Conservation (phyloP, 2,888 invertebrate genomes). For the Ptychoptera albimana region DNA sequence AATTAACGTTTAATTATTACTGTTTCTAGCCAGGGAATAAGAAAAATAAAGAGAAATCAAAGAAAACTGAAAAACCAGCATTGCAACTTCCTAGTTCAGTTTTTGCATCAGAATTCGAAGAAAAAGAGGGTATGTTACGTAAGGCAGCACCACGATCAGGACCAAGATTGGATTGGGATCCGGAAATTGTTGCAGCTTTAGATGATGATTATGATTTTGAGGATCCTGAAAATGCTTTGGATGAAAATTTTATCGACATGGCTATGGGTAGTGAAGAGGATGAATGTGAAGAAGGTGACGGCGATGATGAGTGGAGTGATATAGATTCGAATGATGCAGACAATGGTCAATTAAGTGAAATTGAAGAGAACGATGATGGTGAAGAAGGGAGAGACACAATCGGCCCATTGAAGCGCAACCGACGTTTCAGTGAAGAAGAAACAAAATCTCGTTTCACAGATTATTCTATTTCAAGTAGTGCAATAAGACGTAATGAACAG, state of each 20-base stretch:
- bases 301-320: constrained; percentile 21
- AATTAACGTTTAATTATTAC: too few species aligned
- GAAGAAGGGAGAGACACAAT: constrained; percentile 24
- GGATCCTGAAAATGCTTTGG: constrained; percentile 67
- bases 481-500: constrained; percentile 70
- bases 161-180: constrained; percentile 62
- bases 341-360: constrained; percentile 14
- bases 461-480: constrained; percentile 87
- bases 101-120: constrained; percentile 75
- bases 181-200: constrained; percentile 81
- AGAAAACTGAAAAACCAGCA: constrained; percentile 17
- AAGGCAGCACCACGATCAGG: constrained; percentile 31
- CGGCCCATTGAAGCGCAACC: constrained; percentile 31
- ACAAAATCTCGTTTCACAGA: constrained; percentile 79
- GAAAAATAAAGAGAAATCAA: constrained; percentile 17
- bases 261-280: constrained; percentile 34
- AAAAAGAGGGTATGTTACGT: constrained; percentile 49
- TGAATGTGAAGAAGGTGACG: constrained; percentile 16
- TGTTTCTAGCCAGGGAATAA: background rate
- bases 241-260: constrained; percentile 80
- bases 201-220: constrained; percentile 85
- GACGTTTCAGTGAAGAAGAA: constrained; percentile 45
- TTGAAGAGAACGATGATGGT: constrained; percentile 15
- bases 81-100: constrained; percentile 68
- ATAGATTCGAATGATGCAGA: constrained; percentile 33